Evolutionary conservation across 2,888 invertebrate species (phyloP).

Genomic region (Trichacis sp.): DNA sequence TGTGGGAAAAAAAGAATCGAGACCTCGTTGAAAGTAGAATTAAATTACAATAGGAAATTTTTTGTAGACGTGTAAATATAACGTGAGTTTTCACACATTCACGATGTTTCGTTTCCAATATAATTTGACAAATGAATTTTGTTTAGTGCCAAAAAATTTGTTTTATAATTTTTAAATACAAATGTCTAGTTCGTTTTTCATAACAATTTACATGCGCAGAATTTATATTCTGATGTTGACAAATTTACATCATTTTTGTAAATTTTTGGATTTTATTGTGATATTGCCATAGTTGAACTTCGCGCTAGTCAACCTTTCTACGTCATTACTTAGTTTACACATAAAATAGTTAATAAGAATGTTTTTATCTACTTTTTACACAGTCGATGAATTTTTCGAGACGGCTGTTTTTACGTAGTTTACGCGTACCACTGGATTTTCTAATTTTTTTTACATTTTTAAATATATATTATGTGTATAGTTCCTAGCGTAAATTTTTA

Average conservation of each 20-base stretch:
- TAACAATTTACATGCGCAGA: neutral
- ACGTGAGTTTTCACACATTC: too few species aligned
- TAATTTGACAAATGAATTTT: too few species aligned
- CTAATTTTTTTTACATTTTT: neutral
- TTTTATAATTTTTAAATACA: neutral
- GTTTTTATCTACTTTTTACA: neutral
- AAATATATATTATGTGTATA: neutral
- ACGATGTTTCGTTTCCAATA: too few species aligned
- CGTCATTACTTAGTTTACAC: too few species aligned
- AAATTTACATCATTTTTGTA: neutral
- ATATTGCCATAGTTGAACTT: neutral
- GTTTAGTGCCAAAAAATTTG: neutral
- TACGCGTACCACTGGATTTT: neutral
- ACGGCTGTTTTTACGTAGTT: neutral
- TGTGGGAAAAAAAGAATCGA: too few species aligned
- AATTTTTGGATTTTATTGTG: neutral
- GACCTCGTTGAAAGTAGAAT: too few species aligned
- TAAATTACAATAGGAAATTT: too few species aligned
- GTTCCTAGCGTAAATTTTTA: constrained; percentile 7
- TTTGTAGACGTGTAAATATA: too few species aligned
- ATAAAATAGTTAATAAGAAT: neutral
- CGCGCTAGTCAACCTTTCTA: too few species aligned
- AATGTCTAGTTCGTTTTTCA: neutral
- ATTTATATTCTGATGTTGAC: neutral
- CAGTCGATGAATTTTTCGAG: neutral